Evolutionary conservation across 2,888 invertebrate species (phyloP), one percentile per base, ranked within the genome.

Genomic region (Neocrepidodera transversa): DNA sequence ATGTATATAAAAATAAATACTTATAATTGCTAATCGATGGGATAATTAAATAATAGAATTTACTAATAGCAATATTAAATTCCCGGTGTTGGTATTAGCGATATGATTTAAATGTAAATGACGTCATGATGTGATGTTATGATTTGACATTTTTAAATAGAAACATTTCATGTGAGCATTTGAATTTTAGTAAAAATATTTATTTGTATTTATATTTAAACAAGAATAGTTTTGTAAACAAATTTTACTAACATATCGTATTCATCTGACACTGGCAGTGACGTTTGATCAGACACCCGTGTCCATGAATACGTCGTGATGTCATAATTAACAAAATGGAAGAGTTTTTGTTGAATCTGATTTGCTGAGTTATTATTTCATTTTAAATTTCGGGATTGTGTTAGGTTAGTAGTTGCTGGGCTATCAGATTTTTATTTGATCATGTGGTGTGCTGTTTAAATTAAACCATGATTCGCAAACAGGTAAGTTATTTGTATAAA

Each of bases 331-430:
- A 47, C 45, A 42, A 54, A 47, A 54, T 54, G 54, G 54, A 38
- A 54, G n/a, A n/a, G 53, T 20, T 20, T 38, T 47, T 23, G 8
- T 45, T 53, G 35, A 53, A 43, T 20, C 10, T 36, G 23, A 43
- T 42, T 20, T 13, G 43, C 42, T 6, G 36, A 38, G 45, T 38
- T 17, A n/a, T 26, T 45, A 47, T 52, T 35, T 20, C 26, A 48
- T 48, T 52, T 58, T 40, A 45, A 20, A 36, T 26, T 53, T 58
- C 32, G 45, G 48, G 53, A 11, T 48, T 53, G 49, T 42, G 47
- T 48, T 58, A 53, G 58, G 58, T 58, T 58, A 53, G 58, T 53
- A 32, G 26, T 47, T 30, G 42, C n/a, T n/a, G n/a, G n/a, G n/a
- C n/a, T n/a, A n/a, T n/a, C n/a, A n/a, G n/a, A 47, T 42, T 48